These are phyloP conservation scores for Gambusia yucatana DNA, from an alignment of 2,797 vertebrate genomes.

Conservation along the genomic window DNA sequence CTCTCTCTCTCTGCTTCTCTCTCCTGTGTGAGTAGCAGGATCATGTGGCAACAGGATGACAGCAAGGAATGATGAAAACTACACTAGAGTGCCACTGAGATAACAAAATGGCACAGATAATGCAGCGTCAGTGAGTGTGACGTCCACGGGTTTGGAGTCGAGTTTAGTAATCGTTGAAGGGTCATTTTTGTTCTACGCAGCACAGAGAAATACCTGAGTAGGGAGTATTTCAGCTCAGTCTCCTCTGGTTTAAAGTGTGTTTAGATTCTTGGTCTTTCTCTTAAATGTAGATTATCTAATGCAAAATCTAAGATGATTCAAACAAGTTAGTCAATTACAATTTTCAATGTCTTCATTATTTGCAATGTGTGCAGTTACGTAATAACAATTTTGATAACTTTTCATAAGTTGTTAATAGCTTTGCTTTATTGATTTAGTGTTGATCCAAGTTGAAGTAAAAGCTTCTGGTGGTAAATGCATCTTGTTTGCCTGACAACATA, in stretches of 20 bases:
- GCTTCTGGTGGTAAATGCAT: neutral
- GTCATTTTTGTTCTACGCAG: neutral
- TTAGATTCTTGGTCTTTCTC: neutral
- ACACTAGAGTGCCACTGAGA: constrained; percentile 33
- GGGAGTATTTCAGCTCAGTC: neutral
- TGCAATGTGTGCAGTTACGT: neutral
- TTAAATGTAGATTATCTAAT: neutral
- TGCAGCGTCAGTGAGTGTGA: neutral
- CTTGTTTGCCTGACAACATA: neutral
- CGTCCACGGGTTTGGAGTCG: neutral
- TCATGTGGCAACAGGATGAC: constrained; percentile 16
- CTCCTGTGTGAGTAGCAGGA: constrained; percentile 9
- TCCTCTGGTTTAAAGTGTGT: neutral
- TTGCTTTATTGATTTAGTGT: neutral
- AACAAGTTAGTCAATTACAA: neutral
- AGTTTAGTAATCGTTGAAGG: neutral
- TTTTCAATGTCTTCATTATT: neutral
- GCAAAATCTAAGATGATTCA: neutral
- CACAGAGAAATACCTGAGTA: neutral
- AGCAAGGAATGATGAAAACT: constrained; percentile 27
- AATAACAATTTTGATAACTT: neutral
- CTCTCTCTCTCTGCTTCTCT: constrained; percentile 25
- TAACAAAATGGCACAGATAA: constrained; percentile 16
- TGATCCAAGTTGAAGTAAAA: neutral
- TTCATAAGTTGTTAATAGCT: neutral